Evolutionary conservation across 2,888 invertebrate species (phyloP).

Genomic region (Agonum fuliginosum): DNA sequence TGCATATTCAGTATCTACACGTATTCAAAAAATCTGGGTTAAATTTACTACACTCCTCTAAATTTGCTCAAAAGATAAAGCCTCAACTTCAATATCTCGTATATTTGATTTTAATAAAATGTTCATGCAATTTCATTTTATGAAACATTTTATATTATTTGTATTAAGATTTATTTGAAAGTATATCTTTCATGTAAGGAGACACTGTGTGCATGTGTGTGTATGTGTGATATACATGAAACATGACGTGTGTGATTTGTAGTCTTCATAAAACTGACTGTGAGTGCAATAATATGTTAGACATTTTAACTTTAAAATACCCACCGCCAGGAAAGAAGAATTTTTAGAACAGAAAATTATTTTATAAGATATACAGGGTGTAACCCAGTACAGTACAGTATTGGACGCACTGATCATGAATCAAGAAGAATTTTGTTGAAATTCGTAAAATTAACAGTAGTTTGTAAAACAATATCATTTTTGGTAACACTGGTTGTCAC

Average conservation of each 20-base stretch:
- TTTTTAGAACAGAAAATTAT: too few relatives aligned
- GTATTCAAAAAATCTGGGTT: background rate
- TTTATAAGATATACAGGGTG: too few relatives aligned
- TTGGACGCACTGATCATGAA: too few relatives aligned
- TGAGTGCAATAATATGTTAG: background rate
- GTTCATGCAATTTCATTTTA: background rate
- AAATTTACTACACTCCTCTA: background rate
- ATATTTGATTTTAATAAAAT: background rate
- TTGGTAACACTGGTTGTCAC: too few relatives aligned
- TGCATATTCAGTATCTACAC: background rate
- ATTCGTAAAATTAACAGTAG: too few relatives aligned
- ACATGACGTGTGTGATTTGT: background rate
- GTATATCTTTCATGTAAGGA: background rate
- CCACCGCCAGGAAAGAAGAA: too few relatives aligned
- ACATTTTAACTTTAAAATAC: background rate
- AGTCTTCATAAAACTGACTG: background rate
- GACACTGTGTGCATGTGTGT: background rate
- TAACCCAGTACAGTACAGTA: too few relatives aligned
- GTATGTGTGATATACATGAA: background rate
- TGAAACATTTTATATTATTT: background rate
- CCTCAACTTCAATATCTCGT: background rate
- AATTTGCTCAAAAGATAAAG: background rate
- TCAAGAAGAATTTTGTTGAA: too few relatives aligned
- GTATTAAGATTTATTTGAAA: background rate
- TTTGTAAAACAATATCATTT: too few relatives aligned